These are phyloP conservation scores for Heliopora coerulea DNA, from an alignment of 92 coral and sea anemone genomes.

Conservation along the genomic window DNA sequence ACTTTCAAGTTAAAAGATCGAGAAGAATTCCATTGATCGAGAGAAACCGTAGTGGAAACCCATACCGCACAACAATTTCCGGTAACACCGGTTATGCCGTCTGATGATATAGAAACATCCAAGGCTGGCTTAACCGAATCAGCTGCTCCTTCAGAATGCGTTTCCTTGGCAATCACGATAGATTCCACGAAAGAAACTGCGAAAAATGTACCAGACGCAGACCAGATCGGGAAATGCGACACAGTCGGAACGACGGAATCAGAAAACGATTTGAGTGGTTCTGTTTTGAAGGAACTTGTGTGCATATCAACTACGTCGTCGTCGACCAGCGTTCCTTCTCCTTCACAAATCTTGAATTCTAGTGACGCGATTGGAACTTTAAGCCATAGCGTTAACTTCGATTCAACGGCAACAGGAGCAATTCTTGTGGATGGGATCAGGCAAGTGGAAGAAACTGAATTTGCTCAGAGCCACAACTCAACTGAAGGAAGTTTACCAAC, in stretches of 20 bases:
- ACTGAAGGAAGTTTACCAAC: neutral
- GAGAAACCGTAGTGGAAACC: neutral
- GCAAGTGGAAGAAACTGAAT: neutral
- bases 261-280: neutral
- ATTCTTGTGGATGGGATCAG: neutral
- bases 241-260: neutral
- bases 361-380: neutral
- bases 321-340: neutral
- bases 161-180: neutral
- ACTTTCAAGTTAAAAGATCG: constrained; percentile 87
- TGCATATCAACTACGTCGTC: neutral
- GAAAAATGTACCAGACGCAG: neutral
- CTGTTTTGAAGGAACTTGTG: neutral
- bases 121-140: constrained; percentile 67
- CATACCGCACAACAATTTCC: neutral
- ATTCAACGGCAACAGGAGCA: neutral
- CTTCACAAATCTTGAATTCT: neutral
- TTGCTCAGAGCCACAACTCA: neutral
- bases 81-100: neutral
- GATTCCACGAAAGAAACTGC: neutral
- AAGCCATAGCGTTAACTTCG: neutral
- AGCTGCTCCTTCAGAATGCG: constrained; percentile 18
- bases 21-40: constrained; percentile 45
- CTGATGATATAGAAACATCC: neutral
- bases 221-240: neutral